phyloP scores from a whole-genome alignment of 2,888 invertebrate species.

The Bimastos eiseni region DNA sequence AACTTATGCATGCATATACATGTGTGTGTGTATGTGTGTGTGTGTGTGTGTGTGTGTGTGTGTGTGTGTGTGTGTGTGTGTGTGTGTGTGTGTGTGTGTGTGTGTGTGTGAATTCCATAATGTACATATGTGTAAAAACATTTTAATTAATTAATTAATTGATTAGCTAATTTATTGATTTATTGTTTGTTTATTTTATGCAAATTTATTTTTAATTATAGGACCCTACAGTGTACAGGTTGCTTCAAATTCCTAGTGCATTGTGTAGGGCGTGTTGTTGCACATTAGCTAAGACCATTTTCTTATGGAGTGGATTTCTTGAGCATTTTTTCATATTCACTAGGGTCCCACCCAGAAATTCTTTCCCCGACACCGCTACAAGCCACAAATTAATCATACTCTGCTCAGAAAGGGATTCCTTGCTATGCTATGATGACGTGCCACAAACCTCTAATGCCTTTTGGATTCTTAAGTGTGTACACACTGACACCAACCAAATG shows the following conservation, averaged over 20 bases:
- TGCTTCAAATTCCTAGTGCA: not conserved
- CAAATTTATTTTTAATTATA: not conserved
- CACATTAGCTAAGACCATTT: not conserved
- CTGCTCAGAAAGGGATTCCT: not conserved
- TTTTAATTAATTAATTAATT: not conserved
- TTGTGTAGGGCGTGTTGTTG: not conserved
- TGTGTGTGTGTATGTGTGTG: too few species aligned
- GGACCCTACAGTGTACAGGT: not conserved
- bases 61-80: too few species aligned
- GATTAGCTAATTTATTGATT: not conserved
- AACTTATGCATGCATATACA: too few species aligned
- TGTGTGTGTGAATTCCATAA: too few species aligned
- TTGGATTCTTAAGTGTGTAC: not conserved
- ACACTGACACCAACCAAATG: not conserved
- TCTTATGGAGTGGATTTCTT: not conserved
- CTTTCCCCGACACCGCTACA: not conserved
- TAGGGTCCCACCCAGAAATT: not conserved
- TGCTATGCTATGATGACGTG: not conserved
- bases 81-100: too few species aligned
- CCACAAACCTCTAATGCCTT: not conserved
- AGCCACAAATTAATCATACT: not conserved
- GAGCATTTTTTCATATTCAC: not conserved
- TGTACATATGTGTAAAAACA: not conserved
- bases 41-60: too few species aligned
- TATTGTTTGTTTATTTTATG: not conserved